Evolutionary conservation across 2,888 invertebrate genomes (phyloP), one percentile per base, ranked within the genome.

Genomic region (Sericinus montela): DNA sequence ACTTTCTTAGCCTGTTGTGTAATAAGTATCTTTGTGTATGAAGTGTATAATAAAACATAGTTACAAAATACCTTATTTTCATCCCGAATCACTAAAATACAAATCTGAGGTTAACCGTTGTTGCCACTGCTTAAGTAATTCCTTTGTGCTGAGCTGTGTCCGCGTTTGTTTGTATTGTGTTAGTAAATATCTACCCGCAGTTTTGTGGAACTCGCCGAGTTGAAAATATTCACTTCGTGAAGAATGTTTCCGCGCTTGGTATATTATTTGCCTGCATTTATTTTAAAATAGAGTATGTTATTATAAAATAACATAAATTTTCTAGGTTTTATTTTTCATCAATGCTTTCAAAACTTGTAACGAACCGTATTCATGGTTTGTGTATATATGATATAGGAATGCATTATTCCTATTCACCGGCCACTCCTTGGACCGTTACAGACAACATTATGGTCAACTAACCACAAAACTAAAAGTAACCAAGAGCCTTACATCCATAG

Each of bases 101-200:
- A 19, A 4, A 32, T 14, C 37, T 11, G 23, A 32, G 32, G 30
- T 45, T 38, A 38, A 45, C 23, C 23, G 38, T 45, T 39, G 38
- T 45, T 38, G 30, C 45, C 38, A 45, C 23, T 30, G 45, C 30
- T 45, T 45, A 23, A 38, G 32, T 45, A 38, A 37, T 45, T 45
- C 32, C 23, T 39, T 45, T 45, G 45, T 45, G 14, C 19, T 19
- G 30, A 13, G 45, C 14, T 25, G 15, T 25, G 25, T 38, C 23
- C 45, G 30, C 45, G 38, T 32, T 38, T 45, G 30, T 32, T 45
- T 30, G 19, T 38, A 30, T 13, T 45, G 38, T 45, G 42, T 23
- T 16, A 10, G 30, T 45, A 45, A 45, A 45, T 37, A 37, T 11
- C 45, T 6, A 30, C 3, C 19, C 10, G 30, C 7, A 14, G 45